Evolutionary conservation across 2,888 invertebrate genomes (phyloP).

Genomic region (Ceraclea dissimilis): DNA sequence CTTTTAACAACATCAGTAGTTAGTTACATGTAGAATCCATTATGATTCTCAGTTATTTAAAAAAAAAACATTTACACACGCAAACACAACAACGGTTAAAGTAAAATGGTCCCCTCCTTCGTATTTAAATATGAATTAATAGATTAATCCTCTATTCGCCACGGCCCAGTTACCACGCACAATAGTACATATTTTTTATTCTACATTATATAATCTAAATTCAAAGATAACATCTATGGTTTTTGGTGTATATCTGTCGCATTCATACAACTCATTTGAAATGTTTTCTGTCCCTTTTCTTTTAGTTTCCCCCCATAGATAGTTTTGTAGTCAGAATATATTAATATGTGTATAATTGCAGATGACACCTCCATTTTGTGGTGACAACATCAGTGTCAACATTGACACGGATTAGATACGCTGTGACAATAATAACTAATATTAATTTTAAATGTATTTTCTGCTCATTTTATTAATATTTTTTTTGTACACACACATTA

Average conservation of each 20-base stretch:
- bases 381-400: slow-evolving; percentile 10
- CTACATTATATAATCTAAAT: not conserved
- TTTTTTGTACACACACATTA: too few relatives aligned
- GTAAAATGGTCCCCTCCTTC: slow-evolving; percentile 15
- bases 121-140: slow-evolving; percentile 17
- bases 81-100: slow-evolving; percentile 8
- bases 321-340: not conserved
- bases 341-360: slow-evolving; percentile 14
- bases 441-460: not conserved
- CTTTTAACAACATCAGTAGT: too few relatives aligned
- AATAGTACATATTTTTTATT: slow-evolving; percentile 1
- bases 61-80: slow-evolving; percentile 9
- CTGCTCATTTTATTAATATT: not conserved
- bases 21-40: not conserved
- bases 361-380: slow-evolving; percentile 2
- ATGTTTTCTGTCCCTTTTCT: not conserved
- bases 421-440: not conserved
- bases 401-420: slow-evolving; percentile 6
- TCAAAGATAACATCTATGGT: not conserved
- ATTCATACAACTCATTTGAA: too few relatives aligned
- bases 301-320: not conserved
- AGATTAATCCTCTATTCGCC: slow-evolving; percentile 12
- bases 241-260: not conserved
- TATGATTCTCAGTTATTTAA: not conserved
- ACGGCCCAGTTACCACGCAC: slow-evolving; percentile 9